phyloP scores from a whole-genome alignment of 37 sponge, comb jelly and placozoan species.

The Diacarnus erythraeanus region DNA sequence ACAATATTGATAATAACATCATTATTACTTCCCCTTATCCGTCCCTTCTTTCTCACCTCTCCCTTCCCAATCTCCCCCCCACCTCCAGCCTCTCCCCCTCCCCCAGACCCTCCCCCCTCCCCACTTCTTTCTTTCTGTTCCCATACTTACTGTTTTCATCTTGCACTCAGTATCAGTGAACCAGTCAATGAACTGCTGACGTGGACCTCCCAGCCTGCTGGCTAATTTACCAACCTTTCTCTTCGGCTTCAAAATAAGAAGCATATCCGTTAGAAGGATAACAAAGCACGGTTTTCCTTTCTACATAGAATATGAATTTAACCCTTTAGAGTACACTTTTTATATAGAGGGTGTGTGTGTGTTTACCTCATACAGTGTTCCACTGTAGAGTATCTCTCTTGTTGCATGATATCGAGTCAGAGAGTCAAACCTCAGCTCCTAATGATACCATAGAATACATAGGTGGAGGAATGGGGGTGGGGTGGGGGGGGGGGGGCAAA shows the following conservation, averaged over 20 bases:
- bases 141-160: constrained; percentile 27
- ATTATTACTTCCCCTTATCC: no score
- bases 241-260: constrained; percentile 42
- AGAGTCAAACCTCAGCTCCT: constrained; percentile 35
- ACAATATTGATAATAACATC: not conserved
- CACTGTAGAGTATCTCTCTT: constrained; percentile 50
- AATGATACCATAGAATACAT: no score
- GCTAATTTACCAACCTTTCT: constrained; percentile 4
- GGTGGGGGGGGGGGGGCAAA: no score
- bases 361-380: constrained; percentile 40
- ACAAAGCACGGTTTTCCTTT: constrained; percentile 38
- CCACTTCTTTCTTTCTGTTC: not conserved
- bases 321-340: not conserved
- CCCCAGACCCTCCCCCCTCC: not conserved
- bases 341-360: not conserved
- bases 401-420: constrained; percentile 21
- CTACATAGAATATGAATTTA: constrained; percentile 12
- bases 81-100: no score
- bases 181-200: constrained; percentile 40
- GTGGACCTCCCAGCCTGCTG: not conserved
- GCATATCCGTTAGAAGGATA: constrained; percentile 45
- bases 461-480: no score
- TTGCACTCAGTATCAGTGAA: constrained; percentile 45
- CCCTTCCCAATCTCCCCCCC: no score
- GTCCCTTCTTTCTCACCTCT: no score